Conservation (phyloP, 2,888 invertebrate species). For the Cerastis rubricosa region DNA sequence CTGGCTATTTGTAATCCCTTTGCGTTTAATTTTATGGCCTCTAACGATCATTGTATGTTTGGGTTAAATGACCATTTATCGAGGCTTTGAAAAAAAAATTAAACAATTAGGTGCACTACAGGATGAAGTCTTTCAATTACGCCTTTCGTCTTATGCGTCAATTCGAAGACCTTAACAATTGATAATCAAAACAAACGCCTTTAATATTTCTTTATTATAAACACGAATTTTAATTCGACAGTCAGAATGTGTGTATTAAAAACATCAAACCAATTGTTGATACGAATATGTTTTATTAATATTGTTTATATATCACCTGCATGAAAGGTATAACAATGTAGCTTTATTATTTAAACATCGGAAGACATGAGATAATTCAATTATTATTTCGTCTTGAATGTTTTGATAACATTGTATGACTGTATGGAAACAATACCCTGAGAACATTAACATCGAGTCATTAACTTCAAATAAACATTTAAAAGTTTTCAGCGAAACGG, state of each 20-base stretch:
- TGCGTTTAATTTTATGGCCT: conserved; percentile 64
- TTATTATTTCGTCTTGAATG: conserved; percentile 48
- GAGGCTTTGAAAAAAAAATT: conserved; percentile 9
- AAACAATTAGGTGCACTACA: background rate
- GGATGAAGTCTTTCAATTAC: background rate
- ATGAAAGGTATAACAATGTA: conserved; percentile 41
- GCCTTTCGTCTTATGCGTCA: background rate
- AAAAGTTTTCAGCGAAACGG: background rate
- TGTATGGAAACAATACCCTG: conserved; percentile 48
- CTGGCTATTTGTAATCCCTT: conserved; percentile 62
- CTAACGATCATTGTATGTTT: conserved; percentile 41
- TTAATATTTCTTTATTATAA: background rate
- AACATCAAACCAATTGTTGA: conserved; percentile 40
- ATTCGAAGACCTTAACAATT: background rate
- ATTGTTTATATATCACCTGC: conserved; percentile 44
- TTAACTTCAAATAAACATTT: conserved; percentile 47
- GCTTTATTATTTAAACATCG: conserved; percentile 62
- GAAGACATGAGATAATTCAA: conserved; percentile 49
- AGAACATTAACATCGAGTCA: conserved; percentile 44
- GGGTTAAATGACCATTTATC: conserved; percentile 46
- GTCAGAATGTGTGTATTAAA: conserved; percentile 22
- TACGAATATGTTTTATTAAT: conserved; percentile 35
- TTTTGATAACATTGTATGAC: conserved; percentile 52
- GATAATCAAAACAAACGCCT: background rate
- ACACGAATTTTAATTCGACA: background rate